These are phyloP conservation scores for Xestobium rufovillosum DNA, from an alignment of 2,888 invertebrate species.

Conservation along the genomic window DNA sequence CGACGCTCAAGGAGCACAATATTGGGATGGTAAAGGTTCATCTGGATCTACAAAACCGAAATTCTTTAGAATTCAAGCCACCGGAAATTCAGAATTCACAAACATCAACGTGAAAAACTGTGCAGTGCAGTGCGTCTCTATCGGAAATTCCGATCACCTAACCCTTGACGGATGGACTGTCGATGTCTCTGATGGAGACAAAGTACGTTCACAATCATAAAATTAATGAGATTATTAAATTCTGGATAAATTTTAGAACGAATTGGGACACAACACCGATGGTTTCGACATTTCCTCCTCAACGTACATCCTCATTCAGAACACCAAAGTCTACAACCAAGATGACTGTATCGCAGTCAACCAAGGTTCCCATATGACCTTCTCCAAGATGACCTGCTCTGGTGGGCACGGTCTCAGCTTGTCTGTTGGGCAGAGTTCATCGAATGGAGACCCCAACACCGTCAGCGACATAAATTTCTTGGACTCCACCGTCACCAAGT, in stretches of 20 bases:
- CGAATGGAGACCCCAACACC: constrained; percentile 13
- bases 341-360: constrained; percentile 24
- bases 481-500: constrained; percentile 14
- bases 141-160: constrained; percentile 18
- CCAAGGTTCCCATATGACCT: constrained; percentile 16
- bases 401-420: too few relatives aligned
- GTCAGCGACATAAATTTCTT: constrained; percentile 16
- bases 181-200: constrained; percentile 23
- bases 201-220: too few relatives aligned
- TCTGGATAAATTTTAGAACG: too few relatives aligned
- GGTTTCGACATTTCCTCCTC: constrained; percentile 21
- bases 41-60: constrained; percentile 21
- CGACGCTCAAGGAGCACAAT: constrained; percentile 22
- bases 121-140: constrained; percentile 20
- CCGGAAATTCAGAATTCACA: constrained; percentile 18
- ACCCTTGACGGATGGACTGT: constrained; percentile 19
- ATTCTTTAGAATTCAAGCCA: constrained; percentile 22
- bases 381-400: constrained; percentile 18
- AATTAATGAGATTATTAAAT: too few relatives aligned
- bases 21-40: constrained; percentile 25
- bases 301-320: constrained; percentile 13
- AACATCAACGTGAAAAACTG: constrained; percentile 22
- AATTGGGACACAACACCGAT: constrained; percentile 22
- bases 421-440: constrained; percentile 21
- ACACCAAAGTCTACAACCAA: constrained; percentile 20